Conservation (phyloP, 2,888 invertebrate species). For the Quadroppia sp. region DNA sequence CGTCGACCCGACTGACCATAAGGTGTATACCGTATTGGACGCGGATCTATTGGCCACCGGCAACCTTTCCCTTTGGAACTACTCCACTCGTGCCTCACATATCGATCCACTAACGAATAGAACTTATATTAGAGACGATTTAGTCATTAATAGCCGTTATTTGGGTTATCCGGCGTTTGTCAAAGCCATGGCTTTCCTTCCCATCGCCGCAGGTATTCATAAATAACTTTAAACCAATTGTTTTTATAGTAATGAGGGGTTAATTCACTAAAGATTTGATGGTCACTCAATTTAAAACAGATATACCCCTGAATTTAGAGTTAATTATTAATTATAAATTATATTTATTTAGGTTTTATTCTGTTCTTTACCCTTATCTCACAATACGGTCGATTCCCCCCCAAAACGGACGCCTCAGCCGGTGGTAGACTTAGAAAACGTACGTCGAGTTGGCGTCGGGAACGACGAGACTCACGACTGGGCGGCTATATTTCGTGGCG, state of each 20-base stretch:
- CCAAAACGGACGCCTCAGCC: conserved; percentile 46
- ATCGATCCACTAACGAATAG: conserved; percentile 53
- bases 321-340: too few relatives aligned
- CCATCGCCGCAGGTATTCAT: conserved; percentile 51
- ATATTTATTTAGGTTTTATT: conserved; percentile 48
- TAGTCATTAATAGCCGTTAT: conserved; percentile 56
- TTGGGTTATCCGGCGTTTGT: conserved; percentile 53
- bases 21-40: conserved; percentile 52
- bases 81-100: conserved; percentile 52
- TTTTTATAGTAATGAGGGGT: too few relatives aligned
- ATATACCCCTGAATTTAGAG: too few relatives aligned
- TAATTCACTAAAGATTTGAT: too few relatives aligned
- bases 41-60: conserved; percentile 49
- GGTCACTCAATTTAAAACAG: too few relatives aligned
- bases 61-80: conserved; percentile 53
- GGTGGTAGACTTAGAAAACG: conserved; percentile 47
- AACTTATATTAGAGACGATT: conserved; percentile 53
- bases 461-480: conserved; percentile 45
- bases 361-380: conserved; percentile 52
- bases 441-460: conserved; percentile 48
- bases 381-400: conserved; percentile 52
- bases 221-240: neutral
- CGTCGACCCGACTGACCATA: conserved; percentile 52
- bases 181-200: conserved; percentile 57
- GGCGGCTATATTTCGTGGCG: conserved; percentile 40